phyloP scores from a whole-genome alignment of 30 jellyfish, hydroid and myxozoan species.

The Aurelia aurita complex sp. Pacific region DNA sequence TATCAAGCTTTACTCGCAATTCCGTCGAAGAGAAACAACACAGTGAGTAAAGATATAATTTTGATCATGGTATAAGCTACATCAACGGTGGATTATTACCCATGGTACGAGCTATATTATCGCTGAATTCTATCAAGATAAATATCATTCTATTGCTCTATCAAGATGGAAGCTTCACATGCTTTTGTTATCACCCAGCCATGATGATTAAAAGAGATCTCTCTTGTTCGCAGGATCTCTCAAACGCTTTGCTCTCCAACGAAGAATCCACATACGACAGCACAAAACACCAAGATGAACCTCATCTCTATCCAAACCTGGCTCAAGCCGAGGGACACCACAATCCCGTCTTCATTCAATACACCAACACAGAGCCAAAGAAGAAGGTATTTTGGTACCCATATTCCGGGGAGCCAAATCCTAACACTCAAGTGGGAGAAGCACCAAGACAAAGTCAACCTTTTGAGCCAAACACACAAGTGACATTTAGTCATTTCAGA shows the following conservation, averaged over 20 bases:
- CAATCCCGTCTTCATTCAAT: constrained; percentile 49
- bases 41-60: too few species aligned
- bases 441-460: not conserved
- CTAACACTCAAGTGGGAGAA: not conserved
- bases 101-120: not conserved
- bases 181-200: too few species aligned
- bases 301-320: not conserved
- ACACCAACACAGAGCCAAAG: constrained; percentile 19
- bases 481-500: constrained; percentile 34
- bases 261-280: not conserved
- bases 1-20: too few species aligned
- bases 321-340: constrained; percentile 21
- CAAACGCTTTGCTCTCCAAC: constrained; percentile 13
- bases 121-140: not conserved
- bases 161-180: not conserved
- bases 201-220: too few species aligned
- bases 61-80: too few species aligned
- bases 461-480: not conserved
- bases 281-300: not conserved
- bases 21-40: too few species aligned
- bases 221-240: not conserved
- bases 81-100: too few species aligned
- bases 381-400: constrained; percentile 58
- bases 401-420: constrained; percentile 33
- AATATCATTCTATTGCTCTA: not conserved